Conservation (phyloP, 2,797 vertebrate species). For the Serranus cabrilla region DNA sequence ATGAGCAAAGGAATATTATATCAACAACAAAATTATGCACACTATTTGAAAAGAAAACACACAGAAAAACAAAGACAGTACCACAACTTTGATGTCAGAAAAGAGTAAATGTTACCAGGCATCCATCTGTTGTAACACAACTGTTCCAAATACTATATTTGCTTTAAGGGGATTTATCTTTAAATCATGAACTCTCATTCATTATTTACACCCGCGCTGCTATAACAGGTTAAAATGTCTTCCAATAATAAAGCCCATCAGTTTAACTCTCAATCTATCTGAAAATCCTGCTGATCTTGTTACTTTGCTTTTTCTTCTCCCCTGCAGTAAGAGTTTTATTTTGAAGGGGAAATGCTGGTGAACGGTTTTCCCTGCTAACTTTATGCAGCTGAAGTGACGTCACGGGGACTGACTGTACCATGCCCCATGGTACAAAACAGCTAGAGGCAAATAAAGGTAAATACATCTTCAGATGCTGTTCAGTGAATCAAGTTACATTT, state of each 20-base stretch:
- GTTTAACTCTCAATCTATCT: neutral
- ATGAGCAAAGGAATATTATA: neutral
- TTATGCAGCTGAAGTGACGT: slow-evolving; percentile 78
- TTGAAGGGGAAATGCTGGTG: slow-evolving; percentile 35
- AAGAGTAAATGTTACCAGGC: neutral
- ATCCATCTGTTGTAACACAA: neutral
- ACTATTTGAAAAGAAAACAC: neutral
- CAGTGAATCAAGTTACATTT: neutral
- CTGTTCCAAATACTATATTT: neutral
- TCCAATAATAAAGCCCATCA: neutral
- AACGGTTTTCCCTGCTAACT: slow-evolving; percentile 42
- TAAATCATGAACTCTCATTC: no score
- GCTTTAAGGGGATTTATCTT: neutral
- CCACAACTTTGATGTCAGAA: neutral
- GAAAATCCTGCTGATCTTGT: neutral
- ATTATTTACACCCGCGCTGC: neutral
- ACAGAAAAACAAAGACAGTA: neutral
- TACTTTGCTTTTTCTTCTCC: neutral
- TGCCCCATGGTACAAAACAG: slow-evolving; percentile 1
- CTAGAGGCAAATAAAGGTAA: slow-evolving; percentile 6
- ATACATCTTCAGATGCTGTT: neutral
- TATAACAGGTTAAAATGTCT: neutral
- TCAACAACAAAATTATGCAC: neutral
- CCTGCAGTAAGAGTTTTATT: slow-evolving; percentile 44
- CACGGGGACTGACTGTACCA: slow-evolving; percentile 59